Conservation (phyloP, 53 echinoderm and acorn worm genomes). For the Stichopus horrens region DNA sequence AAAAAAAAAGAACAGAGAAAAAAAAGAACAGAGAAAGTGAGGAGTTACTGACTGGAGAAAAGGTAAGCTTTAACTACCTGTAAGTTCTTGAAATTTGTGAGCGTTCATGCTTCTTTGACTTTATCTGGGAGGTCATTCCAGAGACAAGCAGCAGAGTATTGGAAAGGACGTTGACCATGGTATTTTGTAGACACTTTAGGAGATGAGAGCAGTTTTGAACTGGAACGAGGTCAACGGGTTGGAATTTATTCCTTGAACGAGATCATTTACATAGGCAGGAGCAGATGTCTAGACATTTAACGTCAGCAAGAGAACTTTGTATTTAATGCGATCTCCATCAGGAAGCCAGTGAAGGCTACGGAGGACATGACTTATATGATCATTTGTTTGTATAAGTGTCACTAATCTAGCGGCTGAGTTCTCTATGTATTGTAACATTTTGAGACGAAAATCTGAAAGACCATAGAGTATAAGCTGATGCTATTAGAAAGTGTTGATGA, state of each 20-base stretch:
- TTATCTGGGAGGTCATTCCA: no score
- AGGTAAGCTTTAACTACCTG: no score
- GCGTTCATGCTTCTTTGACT: no score
- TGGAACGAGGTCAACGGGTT: not conserved
- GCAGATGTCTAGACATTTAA: not conserved
- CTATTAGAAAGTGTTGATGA: not conserved
- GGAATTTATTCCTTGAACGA: not conserved
- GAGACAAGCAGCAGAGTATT: no score
- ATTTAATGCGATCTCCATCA: not conserved
- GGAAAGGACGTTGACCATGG: no score
- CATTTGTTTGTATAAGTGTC: no score
- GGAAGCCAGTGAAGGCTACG: not conserved
- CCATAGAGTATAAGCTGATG: not conserved
- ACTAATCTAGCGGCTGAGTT: not conserved
- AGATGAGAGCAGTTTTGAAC: not conserved
- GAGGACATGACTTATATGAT: not conserved
- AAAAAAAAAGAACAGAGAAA: no score
- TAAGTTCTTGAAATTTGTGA: no score
- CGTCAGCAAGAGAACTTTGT: not conserved
- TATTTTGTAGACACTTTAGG: no score
- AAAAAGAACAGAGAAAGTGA: no score
- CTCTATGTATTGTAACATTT: not conserved
- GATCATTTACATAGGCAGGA: not conserved
- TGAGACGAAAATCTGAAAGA: not conserved
- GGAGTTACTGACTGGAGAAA: no score